These are phyloP conservation scores for Micromys minutus DNA, from an alignment of 2,113 vertebrate genomes.

Conservation along the genomic window DNA sequence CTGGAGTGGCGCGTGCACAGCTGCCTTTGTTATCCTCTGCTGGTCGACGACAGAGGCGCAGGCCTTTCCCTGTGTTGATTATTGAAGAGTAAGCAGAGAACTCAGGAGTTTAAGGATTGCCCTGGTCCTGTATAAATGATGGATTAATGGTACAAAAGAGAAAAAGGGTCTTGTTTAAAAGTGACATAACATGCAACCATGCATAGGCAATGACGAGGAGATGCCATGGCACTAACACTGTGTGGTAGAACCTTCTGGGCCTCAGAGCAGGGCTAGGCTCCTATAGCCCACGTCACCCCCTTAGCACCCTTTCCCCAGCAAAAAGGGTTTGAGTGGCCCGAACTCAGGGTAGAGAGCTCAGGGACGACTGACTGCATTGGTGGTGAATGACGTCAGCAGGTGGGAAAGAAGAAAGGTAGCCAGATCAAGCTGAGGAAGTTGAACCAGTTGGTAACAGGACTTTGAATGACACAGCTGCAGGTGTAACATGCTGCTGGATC, in stretches of 20 bases:
- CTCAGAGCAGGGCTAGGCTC: no score
- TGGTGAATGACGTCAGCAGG: no score
- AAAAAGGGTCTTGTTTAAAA: neutral
- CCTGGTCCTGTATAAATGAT: neutral
- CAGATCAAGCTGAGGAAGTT: conserved; percentile 98
- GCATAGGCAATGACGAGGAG: conserved; percentile 7
- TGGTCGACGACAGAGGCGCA: neutral
- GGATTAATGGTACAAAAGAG: neutral
- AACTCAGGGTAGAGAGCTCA: neutral
- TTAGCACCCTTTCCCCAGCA: neutral
- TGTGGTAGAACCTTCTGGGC: neutral
- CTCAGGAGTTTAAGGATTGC: neutral
- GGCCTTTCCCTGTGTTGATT: neutral
- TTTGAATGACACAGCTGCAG: conserved; percentile 98
- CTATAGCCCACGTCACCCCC: neutral
- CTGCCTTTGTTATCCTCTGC: neutral
- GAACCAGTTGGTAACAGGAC: conserved; percentile 97
- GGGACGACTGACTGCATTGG: neutral
- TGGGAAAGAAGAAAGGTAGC: conserved; percentile 85
- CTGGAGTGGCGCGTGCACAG: no score
- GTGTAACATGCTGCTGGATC: conserved; percentile 97
- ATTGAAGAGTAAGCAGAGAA: neutral
- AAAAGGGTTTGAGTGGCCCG: neutral
- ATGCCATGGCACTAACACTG: neutral
- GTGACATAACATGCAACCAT: neutral